Evolutionary conservation across 2,113 vertebrate genomes (phyloP).

Genomic region (Austrofundulus limnaeus): DNA sequence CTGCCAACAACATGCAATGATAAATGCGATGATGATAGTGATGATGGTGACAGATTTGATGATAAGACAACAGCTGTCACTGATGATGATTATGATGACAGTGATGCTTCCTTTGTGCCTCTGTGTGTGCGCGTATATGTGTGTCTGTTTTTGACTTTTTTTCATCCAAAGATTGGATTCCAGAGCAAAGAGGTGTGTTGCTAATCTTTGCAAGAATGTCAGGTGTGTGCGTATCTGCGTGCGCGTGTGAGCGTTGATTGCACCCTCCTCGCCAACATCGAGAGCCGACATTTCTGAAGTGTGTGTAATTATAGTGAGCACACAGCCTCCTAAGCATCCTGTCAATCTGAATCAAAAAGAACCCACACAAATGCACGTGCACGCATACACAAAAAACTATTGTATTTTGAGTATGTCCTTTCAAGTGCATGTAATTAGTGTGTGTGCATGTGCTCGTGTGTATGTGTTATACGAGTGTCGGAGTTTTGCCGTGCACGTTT

Average conservation of each 20-base stretch:
- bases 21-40: slow-evolving; percentile 55
- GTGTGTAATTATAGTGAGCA: slow-evolving; percentile 80
- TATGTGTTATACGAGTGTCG: slow-evolving; percentile 19
- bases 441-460: slow-evolving; percentile 14
- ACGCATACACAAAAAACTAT: slow-evolving; percentile 51
- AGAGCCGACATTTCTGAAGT: slow-evolving; percentile 78
- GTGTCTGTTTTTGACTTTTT: slow-evolving; percentile 49
- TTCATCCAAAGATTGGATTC: slow-evolving; percentile 69
- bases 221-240: slow-evolving; percentile 61
- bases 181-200: slow-evolving; percentile 70
- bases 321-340: slow-evolving; percentile 77
- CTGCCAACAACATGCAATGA: slow-evolving; percentile 35
- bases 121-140: slow-evolving; percentile 32
- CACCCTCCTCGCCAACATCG: slow-evolving; percentile 71
- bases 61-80: slow-evolving; percentile 61
- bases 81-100: slow-evolving; percentile 55
- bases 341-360: slow-evolving; percentile 80
- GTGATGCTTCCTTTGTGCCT: slow-evolving; percentile 53
- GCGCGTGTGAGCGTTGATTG: slow-evolving; percentile 71
- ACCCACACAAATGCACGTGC: slow-evolving; percentile 55
- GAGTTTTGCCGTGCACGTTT: slow-evolving; percentile 29
- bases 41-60: slow-evolving; percentile 62
- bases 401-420: slow-evolving; percentile 50
- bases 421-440: slow-evolving; percentile 46
- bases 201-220: slow-evolving; percentile 82